Evolutionary conservation across 2,113 vertebrate genomes (phyloP).

Genomic region (Cephalopholis sonnerati): DNA sequence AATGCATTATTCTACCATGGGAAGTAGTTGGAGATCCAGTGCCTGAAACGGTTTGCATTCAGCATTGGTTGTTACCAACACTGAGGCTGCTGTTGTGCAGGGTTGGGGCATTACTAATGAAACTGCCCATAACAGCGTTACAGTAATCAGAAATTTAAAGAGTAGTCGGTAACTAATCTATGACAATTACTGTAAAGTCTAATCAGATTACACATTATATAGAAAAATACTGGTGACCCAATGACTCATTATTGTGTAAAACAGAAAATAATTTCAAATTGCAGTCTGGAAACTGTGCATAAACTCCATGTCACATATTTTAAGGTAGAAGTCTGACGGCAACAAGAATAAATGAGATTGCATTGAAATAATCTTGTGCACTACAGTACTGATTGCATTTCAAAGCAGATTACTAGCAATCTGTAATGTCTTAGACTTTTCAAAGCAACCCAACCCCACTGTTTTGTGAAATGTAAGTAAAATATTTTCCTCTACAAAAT

Average conservation of each 20-base stretch:
- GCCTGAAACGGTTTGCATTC: slow-evolving; percentile 19
- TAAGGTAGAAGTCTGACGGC: slow-evolving; percentile 1
- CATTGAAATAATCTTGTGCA: slow-evolving; percentile 23
- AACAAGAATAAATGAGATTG: slow-evolving; percentile 17
- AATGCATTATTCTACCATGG: slow-evolving; percentile 18
- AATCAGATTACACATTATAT: slow-evolving; percentile 7
- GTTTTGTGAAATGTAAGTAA: slow-evolving; percentile 26
- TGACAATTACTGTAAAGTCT: neutral
- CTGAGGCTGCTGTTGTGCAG: neutral
- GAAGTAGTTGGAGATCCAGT: slow-evolving; percentile 20
- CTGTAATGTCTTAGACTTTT: neutral
- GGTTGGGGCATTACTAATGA: neutral
- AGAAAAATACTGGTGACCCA: neutral
- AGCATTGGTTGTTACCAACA: slow-evolving; percentile 5
- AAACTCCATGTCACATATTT: neutral
- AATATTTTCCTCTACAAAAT: slow-evolving; percentile 42
- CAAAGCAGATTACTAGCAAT: slow-evolving; percentile 5
- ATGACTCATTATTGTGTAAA: neutral
- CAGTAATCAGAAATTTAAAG: neutral
- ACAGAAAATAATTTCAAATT: slow-evolving; percentile 1
- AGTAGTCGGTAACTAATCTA: neutral
- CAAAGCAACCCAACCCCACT: slow-evolving; percentile 10
- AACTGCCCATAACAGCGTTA: neutral
- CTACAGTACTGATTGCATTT: neutral
- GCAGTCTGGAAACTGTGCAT: slow-evolving; percentile 4